phyloP scores from a whole-genome alignment of 2,888 invertebrate genomes.

The Sarcophaga caerulescens region DNA sequence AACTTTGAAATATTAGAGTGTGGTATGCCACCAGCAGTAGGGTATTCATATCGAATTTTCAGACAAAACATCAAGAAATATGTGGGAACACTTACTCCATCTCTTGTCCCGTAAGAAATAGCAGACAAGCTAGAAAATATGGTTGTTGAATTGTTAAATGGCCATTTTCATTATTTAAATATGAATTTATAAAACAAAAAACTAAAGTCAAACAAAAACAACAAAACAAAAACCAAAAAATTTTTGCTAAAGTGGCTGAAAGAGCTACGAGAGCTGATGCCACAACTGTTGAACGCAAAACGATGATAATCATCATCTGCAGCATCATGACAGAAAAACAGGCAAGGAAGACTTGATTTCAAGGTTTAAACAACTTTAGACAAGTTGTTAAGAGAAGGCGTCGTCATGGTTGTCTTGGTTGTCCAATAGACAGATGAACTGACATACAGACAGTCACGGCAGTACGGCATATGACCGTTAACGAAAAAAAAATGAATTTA shows the following conservation, averaged over 20 bases:
- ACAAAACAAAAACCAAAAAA: neutral
- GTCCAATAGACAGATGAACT: conserved; percentile 32
- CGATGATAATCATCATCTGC: conserved; percentile 1
- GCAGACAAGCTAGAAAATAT: neutral
- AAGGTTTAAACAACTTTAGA: conserved; percentile 46
- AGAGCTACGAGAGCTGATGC: neutral
- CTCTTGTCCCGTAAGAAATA: neutral
- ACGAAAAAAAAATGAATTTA: no score
- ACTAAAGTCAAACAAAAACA: no score
- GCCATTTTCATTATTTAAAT: conserved; percentile 38
- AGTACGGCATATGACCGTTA: neutral
- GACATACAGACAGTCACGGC: neutral
- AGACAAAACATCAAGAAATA: no score
- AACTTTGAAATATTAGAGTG: no score
- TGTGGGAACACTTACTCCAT: no score
- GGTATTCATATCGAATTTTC: no score
- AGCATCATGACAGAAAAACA: neutral
- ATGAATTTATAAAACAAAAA: conserved; percentile 45
- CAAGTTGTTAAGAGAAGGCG: conserved; percentile 26
- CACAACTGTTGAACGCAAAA: neutral
- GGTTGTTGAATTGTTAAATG: neutral
- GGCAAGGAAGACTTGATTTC: conserved; percentile 32
- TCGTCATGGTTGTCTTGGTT: conserved; percentile 38
- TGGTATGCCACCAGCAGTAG: no score
- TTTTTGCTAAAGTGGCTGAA: conserved; percentile 23